Conservation (phyloP, 2,888 invertebrate genomes). For the Agelastica alni region DNA sequence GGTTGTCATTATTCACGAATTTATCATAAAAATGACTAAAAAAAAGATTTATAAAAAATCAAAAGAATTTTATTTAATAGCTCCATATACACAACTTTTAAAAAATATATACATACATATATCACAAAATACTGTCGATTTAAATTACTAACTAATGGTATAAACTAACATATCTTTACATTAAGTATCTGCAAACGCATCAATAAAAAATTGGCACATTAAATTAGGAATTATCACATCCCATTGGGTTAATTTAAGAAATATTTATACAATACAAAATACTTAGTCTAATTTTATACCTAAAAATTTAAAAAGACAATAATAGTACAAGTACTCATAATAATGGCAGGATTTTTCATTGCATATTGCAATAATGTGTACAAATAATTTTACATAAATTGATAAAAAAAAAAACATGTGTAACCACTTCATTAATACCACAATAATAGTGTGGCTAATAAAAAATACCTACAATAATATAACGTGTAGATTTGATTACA, state of each 20-base stretch:
- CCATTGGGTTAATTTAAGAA: slow-evolving; percentile 23
- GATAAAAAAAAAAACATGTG: background rate
- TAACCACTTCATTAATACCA: background rate
- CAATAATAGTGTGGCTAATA: too few species aligned
- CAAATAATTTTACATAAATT: slow-evolving; percentile 1
- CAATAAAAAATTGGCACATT: slow-evolving; percentile 28
- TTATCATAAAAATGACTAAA: background rate
- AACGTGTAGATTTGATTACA: slow-evolving; percentile 9
- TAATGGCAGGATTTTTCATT: slow-evolving; percentile 17
- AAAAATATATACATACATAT: slow-evolving; percentile 39
- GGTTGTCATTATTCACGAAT: too few species aligned
- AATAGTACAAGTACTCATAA: slow-evolving; percentile 10
- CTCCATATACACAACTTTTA: slow-evolving; percentile 27
- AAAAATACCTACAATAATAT: too few species aligned
- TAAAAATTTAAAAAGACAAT: slow-evolving; percentile 23
- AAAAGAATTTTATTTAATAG: slow-evolving; percentile 26
- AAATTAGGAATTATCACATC: slow-evolving; percentile 29
- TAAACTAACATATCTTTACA: slow-evolving; percentile 23
- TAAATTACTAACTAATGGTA: slow-evolving; percentile 21
- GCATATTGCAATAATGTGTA: background rate
- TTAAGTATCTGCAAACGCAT: slow-evolving; percentile 22
- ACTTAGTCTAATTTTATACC: slow-evolving; percentile 25
- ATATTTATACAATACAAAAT: slow-evolving; percentile 27
- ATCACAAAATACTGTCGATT: slow-evolving; percentile 41
- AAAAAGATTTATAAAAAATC: slow-evolving; percentile 25